phyloP scores from a whole-genome alignment of 2,113 vertebrate species.

The Misgurnus anguillicaudatus region DNA sequence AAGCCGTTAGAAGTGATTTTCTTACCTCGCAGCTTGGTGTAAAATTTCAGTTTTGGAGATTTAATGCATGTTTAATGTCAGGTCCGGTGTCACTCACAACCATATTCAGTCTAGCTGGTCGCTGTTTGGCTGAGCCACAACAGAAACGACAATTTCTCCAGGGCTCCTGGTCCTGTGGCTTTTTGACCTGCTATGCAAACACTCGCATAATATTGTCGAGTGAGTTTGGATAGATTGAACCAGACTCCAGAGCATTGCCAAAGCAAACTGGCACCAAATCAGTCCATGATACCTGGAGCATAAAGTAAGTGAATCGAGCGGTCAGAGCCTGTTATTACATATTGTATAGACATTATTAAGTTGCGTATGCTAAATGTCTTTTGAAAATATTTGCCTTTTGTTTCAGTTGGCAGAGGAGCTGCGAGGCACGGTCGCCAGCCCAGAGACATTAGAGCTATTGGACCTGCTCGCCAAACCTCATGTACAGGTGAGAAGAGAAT shows the following conservation, averaged over 20 bases:
- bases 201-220: constrained; percentile 18
- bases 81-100: constrained; percentile 59
- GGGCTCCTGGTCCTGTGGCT: constrained; percentile 9
- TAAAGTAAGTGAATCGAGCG: not conserved
- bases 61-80: constrained; percentile 62
- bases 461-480: constrained; percentile 65
- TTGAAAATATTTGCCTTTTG: not conserved
- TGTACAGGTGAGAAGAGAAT: constrained; percentile 63
- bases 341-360: not conserved
- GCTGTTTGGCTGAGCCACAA: constrained; percentile 14
- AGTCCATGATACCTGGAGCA: constrained; percentile 12
- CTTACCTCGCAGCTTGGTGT: constrained; percentile 41
- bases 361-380: not conserved
- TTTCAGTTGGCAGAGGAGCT: constrained; percentile 64
- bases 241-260: not conserved
- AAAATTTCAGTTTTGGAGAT: constrained; percentile 60
- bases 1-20: constrained; percentile 61
- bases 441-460: constrained; percentile 65
- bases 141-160: constrained; percentile 32
- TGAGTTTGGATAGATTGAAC: constrained; percentile 1
- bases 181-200: constrained; percentile 44
- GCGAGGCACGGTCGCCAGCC: constrained; percentile 44
- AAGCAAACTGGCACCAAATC: constrained; percentile 1
- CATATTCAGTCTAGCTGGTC: constrained; percentile 1
- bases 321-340: not conserved